Base-by-base conservation (phyloP, 2,113 vertebrate genomes). In the Lepidiolamprologus cunningtoni region DNA sequence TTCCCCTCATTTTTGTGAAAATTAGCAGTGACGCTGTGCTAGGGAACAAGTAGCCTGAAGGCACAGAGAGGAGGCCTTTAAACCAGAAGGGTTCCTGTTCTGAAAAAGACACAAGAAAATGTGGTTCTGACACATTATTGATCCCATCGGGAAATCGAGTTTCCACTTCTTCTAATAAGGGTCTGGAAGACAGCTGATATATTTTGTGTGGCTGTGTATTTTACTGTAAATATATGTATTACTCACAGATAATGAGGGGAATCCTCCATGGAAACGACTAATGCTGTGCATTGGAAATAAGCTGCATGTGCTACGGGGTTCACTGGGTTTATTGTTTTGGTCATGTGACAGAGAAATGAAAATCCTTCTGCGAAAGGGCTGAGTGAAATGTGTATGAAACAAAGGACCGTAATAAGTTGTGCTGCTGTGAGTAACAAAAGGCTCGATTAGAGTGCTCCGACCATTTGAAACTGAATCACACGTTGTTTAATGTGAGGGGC, bases 21-120 rank as follows among this genome's bases (percentile, higher is more conserved):
- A 93, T 87, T 84, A 90, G 82, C 21, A 1, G 55, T 7, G 63
- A 40, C 54, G 83, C 81, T 14, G 33, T 68, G 55, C 52, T 52
- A 31, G 73, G 66, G 26, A 47, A 33, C 42, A 19, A 81, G 83
- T 66, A 83, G 89, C 91, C 84, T 71, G 68, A 80, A 83, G 92
- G 92, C 84, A 82, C 35, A 11, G 33, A 79, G 81, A 82, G 5
- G 85, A 87, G 80, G 89, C 78, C 90, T 84, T 42, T 28, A 82
- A 80, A 91, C 68, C 92, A 89, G 87, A 85, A 86, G 87, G 89
- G 87, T 57, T 87, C 82, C 87, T 90, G 35, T 80, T 90, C 45
- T 5, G 66, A 73, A 68, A 80, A 68, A 85, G 45, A 87, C n/a
- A 86, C 28, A 68, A 81, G 68, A 81, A 87, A 84, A 88, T 42